Percentiles rank a stretch among this genome's conserved stretches.
phyloP scores from a whole-genome alignment of 2,888 invertebrate species.

The Scrobipalpa atriplicella region DNA sequence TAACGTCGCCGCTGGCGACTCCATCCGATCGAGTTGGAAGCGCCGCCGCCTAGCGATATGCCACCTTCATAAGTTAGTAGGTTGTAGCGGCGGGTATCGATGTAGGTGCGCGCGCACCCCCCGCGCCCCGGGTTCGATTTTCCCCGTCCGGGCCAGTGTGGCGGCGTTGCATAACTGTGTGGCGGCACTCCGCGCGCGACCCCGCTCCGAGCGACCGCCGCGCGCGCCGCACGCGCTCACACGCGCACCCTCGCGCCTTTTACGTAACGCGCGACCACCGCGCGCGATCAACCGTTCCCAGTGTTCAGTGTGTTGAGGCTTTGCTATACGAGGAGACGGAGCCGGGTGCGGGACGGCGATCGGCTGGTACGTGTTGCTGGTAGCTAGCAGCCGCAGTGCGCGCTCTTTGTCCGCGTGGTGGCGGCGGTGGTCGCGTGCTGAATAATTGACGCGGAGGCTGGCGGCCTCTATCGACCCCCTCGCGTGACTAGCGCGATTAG shows the following conservation, averaged over 20 bases:
- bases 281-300: slow-evolving; percentile 55
- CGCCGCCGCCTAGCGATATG: slow-evolving; percentile 14
- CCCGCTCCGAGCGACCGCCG: slow-evolving; percentile 77
- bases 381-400: slow-evolving; percentile 56
- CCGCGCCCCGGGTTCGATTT: slow-evolving; percentile 73
- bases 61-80: slow-evolving; percentile 31
- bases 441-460: slow-evolving; percentile 79
- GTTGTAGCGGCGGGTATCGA: slow-evolving; percentile 31
- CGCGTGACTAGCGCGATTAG: slow-evolving; percentile 74
- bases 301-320: slow-evolving; percentile 64
- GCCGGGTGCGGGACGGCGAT: slow-evolving; percentile 58
- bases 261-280: slow-evolving; percentile 78
- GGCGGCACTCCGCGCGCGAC: slow-evolving; percentile 80
- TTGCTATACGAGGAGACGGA: slow-evolving; percentile 48
- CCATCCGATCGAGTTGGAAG: background rate
- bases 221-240: slow-evolving; percentile 71
- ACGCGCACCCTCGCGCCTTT: slow-evolving; percentile 75
- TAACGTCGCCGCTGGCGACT: background rate
- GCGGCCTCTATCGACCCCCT: slow-evolving; percentile 81
- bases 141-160: slow-evolving; percentile 66
- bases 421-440: slow-evolving; percentile 66
- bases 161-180: slow-evolving; percentile 79
- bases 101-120: slow-evolving; percentile 73
- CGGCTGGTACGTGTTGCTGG: slow-evolving; percentile 70
- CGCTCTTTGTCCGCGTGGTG: slow-evolving; percentile 67